These are phyloP conservation scores for Lasaia peninsularis DNA, from an alignment of 1,140 invertebrate species.

Conservation along the genomic window DNA sequence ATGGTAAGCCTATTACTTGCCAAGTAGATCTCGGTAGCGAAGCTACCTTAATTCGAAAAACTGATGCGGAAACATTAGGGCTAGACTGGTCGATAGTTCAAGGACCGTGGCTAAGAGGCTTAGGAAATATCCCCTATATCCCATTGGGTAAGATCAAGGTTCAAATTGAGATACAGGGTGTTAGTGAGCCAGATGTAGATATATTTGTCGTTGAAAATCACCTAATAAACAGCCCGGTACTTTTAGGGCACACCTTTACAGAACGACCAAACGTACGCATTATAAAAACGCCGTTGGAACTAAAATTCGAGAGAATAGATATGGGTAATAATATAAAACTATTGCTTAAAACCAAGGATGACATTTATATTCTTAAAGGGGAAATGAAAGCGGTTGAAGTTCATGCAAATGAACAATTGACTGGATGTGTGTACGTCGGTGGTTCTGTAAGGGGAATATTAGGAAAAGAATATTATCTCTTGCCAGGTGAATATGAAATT, in stretches of 20 bases:
- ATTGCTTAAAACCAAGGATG: background rate
- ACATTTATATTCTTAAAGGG: no score
- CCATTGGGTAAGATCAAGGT: conserved; percentile 15
- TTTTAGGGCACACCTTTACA: conserved; percentile 21
- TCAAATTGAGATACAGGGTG: conserved; percentile 26
- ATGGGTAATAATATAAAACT: no score
- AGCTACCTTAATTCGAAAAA: conserved; percentile 24
- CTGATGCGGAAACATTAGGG: conserved; percentile 14
- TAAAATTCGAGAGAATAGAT: conserved; percentile 23
- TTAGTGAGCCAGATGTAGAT: conserved; percentile 22
- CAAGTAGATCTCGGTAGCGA: conserved; percentile 28
- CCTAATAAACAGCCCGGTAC: conserved; percentile 14
- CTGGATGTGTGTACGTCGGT: no score
- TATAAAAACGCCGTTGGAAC: conserved; percentile 22
- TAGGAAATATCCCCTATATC: conserved; percentile 26
- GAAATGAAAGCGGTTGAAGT: no score
- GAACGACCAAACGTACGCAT: conserved; percentile 21
- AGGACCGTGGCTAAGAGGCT: conserved; percentile 21
- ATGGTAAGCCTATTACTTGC: conserved; percentile 11
- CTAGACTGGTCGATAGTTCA: conserved; percentile 20
- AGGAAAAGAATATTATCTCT: conserved; percentile 25
- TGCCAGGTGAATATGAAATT: conserved; percentile 32
- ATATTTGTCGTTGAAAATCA: conserved; percentile 23
- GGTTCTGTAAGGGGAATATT: conserved; percentile 24
- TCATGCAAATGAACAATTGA: no score